phyloP scores from a whole-genome alignment of 2,797 vertebrate genomes.

The Rhadinocentrus ornatus region DNA sequence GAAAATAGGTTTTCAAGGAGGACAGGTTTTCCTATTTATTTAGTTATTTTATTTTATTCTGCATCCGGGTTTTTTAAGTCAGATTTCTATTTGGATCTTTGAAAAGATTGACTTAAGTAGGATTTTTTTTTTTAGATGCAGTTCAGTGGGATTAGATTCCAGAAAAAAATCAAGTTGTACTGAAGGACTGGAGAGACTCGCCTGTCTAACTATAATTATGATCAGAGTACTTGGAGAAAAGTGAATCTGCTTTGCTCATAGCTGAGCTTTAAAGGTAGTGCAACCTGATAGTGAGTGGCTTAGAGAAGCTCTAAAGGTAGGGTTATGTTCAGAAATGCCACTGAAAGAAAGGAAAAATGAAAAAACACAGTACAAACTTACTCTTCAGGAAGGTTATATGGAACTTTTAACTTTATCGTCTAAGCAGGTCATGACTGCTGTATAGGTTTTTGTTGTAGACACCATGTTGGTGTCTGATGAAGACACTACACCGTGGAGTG shows the following conservation, averaged over 20 bases:
- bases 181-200: conserved; percentile 30
- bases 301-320: conserved; percentile 18
- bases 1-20: neutral
- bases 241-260: conserved; percentile 9
- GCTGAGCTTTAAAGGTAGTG: conserved; percentile 18
- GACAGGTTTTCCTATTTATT: neutral
- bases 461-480: neutral
- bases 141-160: conserved; percentile 21
- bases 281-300: conserved; percentile 39
- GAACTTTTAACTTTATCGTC: neutral
- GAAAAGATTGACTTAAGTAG: conserved; percentile 9
- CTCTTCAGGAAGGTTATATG: neutral
- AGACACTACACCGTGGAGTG: conserved; percentile 12
- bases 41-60: neutral
- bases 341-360: conserved; percentile 18
- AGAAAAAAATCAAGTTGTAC: conserved; percentile 2
- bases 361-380: neutral
- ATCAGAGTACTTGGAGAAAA: conserved; percentile 27
- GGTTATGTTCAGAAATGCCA: conserved; percentile 40
- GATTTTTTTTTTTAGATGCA: too few species aligned
- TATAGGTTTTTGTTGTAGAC: neutral
- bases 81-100: conserved; percentile 19
- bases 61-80: neutral
- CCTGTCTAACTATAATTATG: neutral
- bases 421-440: neutral